Evolutionary conservation across 1,140 invertebrate genomes (phyloP).

Genomic region (Oryctes rhinoceros): DNA sequence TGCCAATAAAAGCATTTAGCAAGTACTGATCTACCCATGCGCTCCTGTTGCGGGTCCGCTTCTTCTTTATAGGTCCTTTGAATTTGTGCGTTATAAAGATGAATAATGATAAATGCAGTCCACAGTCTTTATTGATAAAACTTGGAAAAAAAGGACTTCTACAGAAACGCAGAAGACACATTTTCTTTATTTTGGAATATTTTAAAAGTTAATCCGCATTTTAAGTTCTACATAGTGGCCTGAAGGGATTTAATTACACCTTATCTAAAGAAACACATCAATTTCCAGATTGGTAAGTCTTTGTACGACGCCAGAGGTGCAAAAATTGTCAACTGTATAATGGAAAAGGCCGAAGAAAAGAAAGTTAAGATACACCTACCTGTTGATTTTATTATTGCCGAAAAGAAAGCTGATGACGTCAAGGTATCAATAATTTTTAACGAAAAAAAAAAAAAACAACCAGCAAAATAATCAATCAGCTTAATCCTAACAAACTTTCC

Average conservation of each 20-base stretch:
- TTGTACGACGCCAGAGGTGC: constrained; percentile 95
- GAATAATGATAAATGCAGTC: too few species aligned
- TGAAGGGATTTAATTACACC: not conserved
- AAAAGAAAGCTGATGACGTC: constrained; percentile 96
- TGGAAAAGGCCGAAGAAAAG: constrained; percentile 93
- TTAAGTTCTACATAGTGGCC: not conserved
- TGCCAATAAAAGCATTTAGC: too few species aligned
- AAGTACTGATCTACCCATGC: too few species aligned
- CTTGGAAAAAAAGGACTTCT: too few species aligned
- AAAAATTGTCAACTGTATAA: constrained; percentile 90
- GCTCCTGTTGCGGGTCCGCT: too few species aligned
- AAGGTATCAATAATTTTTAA: constrained; percentile 49
- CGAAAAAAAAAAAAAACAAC: not conserved
- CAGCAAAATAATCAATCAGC: not conserved
- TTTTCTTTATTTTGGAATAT: too few species aligned
- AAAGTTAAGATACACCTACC: constrained; percentile 96
- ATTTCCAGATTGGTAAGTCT: constrained; percentile 86
- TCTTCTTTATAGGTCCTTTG: too few species aligned
- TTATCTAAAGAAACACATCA: not conserved
- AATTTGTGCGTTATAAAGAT: too few species aligned
- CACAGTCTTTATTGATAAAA: too few species aligned
- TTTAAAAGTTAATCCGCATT: too few species aligned
- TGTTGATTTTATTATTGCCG: constrained; percentile 93
- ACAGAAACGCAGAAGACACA: too few species aligned
- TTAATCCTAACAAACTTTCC: not conserved